Conservation (phyloP, 1,140 invertebrate genomes). For the Araneus ventricosus region DNA sequence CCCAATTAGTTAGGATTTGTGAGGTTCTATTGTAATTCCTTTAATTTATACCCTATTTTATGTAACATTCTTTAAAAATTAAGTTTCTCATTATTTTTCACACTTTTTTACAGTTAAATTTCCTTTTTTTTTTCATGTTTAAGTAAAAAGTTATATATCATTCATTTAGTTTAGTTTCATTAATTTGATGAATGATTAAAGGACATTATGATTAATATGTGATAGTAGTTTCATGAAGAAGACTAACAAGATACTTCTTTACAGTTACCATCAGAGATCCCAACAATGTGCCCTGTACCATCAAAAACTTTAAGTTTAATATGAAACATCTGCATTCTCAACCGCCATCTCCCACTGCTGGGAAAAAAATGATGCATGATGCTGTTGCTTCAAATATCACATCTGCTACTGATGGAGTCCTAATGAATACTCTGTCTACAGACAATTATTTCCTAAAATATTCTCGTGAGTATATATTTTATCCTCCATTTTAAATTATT, state of each 20-base stretch:
- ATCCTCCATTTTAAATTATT: too few relatives aligned
- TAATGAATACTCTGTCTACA: conserved; percentile 71
- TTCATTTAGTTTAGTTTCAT: too few relatives aligned
- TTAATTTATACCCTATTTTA: too few relatives aligned
- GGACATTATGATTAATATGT: not conserved
- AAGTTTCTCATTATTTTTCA: too few relatives aligned
- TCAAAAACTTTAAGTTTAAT: conserved; percentile 90
- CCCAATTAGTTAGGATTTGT: too few relatives aligned
- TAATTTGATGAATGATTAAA: conserved; percentile 7
- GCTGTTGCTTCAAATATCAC: conserved; percentile 88
- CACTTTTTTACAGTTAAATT: too few relatives aligned
- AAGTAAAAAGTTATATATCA: too few relatives aligned
- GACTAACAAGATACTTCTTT: conserved; percentile 72
- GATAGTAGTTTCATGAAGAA: not conserved
- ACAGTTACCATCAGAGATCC: conserved; percentile 91
- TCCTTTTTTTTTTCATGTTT: too few relatives aligned
- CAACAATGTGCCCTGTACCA: conserved; percentile 85
- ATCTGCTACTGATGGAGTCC: conserved; percentile 83
- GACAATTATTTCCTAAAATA: conserved; percentile 74
- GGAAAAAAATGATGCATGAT: conserved; percentile 92
- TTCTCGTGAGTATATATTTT: conserved; percentile 61
- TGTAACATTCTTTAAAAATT: too few relatives aligned
- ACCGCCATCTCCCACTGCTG: conserved; percentile 90
- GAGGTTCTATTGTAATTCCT: too few relatives aligned
- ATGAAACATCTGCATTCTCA: conserved; percentile 90